Evolutionary conservation across 2,888 invertebrate genomes (phyloP), one percentile per base, ranked within the genome.

Genomic region (Ophraella communa): DNA sequence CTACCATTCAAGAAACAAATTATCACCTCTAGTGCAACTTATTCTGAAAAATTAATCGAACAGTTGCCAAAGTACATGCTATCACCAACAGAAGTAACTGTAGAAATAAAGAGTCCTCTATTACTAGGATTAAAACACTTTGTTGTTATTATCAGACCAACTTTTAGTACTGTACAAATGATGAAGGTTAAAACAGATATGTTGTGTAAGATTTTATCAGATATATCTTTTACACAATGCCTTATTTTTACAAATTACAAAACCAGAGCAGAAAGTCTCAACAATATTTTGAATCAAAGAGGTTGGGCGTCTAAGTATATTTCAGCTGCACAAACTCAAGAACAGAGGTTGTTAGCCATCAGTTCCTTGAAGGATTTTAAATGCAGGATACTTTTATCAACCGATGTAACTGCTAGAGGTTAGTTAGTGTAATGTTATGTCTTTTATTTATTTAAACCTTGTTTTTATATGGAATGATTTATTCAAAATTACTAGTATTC

Each of bases 11-110:
- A 88, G 70, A 94, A 94, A 77, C 98, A 99, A 86, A 89, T 96
- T 17, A 87, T 98, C 67, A 93, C 95, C 62, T 89, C 94, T 53
- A 97, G 97, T 81, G 98, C 98, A 4, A 98, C 98, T 11, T 98
- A 94, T 83, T 90, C 94, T 14, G 87, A 90, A 65, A 85, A 87
- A 64, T 83, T 96, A 54, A 90, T 92, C 71, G 81, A 84, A 11
- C 88, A 92, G 69, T 84, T 98, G 56, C 84, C 86, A 24, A 85
- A 87, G 53, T 93, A 92, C 79, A 94, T 97, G 89, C 84, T 88
- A 59, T 88, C 89, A 67, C 93, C 95, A 2, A 86, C 91, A 58
- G 87, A 91, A 71, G 86, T 94, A 2, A 88, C 91, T 18, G 89
- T 95, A 7, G 90, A 92, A 71, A 81, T 86, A 49, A 85, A 89